Evolutionary conservation across 2,888 invertebrate genomes (phyloP), one percentile per base, ranked within the genome.

Genomic region (Limenitis camilla): DNA sequence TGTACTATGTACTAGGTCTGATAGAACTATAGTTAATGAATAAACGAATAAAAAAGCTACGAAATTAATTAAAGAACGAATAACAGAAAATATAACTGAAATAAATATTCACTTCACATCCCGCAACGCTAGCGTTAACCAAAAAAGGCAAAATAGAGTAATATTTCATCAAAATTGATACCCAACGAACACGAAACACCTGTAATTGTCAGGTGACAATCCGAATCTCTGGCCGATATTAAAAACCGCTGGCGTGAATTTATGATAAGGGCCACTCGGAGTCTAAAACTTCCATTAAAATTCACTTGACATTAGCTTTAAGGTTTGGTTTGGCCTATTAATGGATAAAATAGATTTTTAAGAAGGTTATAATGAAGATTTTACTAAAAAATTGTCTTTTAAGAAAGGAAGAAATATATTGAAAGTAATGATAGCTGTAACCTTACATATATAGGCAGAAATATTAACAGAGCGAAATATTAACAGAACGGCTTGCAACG

Each of bases 181-280:
- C 40, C 33, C 58, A 58, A 50, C 44, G 65, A 62, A 68, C 61
- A 59, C 53, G 68, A 55, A 32, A 9, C 72, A 74, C 68, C 70
- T 74, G 72, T 66, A 68, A 69, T 67, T 63, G 59, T 65, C 65
- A 56, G 49, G 43, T 48, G 53, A 53, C 53, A 51, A 53, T 51
- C 43, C 33, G 44, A 39, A 38, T 44, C 39, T 33, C 35, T 31
- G 39, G 28, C 43, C 44, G 65, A 68, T 73, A 74, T 76, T 76
- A 71, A 75, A 77, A 75, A 72, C 67, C 71, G 68, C 71, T 61
- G 56, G 68, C 67, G 52, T 48, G 52, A 69, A 68, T 71, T 69
- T 70, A 71, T 68, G 64, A 55, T 55, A 59, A 56, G 56, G 48
- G 45, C 58, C 60, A 45, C 60, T 61, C 36, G 56, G 48, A 49